Base-by-base conservation (phyloP, 2,113 vertebrate species). In the Phrynosoma platyrhinos region DNA sequence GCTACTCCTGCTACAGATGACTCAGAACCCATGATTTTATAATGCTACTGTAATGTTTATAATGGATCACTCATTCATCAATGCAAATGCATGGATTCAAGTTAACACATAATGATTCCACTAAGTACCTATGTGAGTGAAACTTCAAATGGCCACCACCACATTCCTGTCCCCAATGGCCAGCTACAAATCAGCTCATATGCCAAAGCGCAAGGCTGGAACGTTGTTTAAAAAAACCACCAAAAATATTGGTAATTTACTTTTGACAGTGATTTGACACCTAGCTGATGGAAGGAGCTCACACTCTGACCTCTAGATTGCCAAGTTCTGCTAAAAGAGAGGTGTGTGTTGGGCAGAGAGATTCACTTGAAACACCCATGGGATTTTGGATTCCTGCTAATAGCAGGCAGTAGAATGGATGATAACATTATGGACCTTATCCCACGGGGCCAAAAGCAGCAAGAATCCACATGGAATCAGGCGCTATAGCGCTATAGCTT, bases 351-450 rank as follows among this genome's bases (percentile, higher is more conserved):
- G 18, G 58, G 18, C 10, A 58, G 58, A 62, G 94, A 91, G 90
- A 93, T 94, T 91, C 94, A 90, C 94, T 96, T 92, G 90, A 95
- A 95, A 94, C 91, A 95, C 96, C 95, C 96, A 86, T 53, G 96
- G 94, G 96, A 87, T 90, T 96, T 95, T 93, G 85, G 93, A 93
- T 96, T 96, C 93, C 88, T 95, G 96, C 93, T 97, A 97, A 97
- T 94, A 95, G 96, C 94, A 93, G 94, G 64, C 93, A 85, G 93
- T 92, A 95, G 93, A 94, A 94, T 40, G 90, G 93, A 94, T 92
- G 96, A 94, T 94, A 93, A 95, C 95, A 96, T 97, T 96, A 97
- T 91, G n/a, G n/a, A n/a, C n/a, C n/a, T n/a, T n/a, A n/a, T n/a
- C n/a, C n/a, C n/a, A n/a, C n/a, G n/a, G n/a, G n/a, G n/a, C n/a